A percentile compares a stretch with the other conserved stretches of the same genome.
phyloP scores from a whole-genome alignment of 2,113 vertebrate species.

The Bufo bufo region DNA sequence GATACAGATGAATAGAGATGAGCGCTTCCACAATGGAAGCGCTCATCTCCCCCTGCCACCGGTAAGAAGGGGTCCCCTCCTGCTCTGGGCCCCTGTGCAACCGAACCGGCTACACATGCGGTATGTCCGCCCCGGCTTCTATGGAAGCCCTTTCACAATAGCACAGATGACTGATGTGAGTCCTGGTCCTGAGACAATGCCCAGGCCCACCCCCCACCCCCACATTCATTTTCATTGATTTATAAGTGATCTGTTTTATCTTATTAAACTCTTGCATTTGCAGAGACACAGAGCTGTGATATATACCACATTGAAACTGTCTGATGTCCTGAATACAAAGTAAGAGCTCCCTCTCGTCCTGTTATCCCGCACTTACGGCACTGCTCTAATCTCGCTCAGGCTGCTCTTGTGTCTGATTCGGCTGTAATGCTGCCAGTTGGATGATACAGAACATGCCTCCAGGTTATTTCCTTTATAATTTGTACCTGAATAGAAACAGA shows the following conservation, averaged over 20 bases:
- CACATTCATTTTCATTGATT: background rate
- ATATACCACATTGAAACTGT: background rate
- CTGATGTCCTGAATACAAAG: background rate
- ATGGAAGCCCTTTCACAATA: background rate
- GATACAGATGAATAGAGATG: no score
- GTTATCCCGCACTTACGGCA: background rate
- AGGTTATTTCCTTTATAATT: slow-evolving; percentile 43
- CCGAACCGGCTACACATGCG: no score
- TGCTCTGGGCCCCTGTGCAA: background rate
- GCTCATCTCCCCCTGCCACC: no score
- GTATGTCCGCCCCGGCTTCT: background rate
- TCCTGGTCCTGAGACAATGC: background rate
- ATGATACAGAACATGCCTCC: slow-evolving; percentile 34
- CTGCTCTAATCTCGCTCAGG: slow-evolving; percentile 5
- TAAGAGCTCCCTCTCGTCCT: background rate
- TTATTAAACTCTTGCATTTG: background rate
- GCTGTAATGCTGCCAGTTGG: slow-evolving; percentile 28
- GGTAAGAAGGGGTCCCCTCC: background rate
- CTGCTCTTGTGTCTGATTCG: background rate
- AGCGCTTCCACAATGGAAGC: no score
- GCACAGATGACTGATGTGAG: background rate
- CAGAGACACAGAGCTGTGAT: background rate
- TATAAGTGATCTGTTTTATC: background rate
- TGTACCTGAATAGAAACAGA: slow-evolving; percentile 43
- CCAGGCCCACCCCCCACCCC: background rate